These are phyloP conservation scores for Myotis pilosus DNA, from an alignment of 2,797 vertebrate genomes.

Conservation along the genomic window DNA sequence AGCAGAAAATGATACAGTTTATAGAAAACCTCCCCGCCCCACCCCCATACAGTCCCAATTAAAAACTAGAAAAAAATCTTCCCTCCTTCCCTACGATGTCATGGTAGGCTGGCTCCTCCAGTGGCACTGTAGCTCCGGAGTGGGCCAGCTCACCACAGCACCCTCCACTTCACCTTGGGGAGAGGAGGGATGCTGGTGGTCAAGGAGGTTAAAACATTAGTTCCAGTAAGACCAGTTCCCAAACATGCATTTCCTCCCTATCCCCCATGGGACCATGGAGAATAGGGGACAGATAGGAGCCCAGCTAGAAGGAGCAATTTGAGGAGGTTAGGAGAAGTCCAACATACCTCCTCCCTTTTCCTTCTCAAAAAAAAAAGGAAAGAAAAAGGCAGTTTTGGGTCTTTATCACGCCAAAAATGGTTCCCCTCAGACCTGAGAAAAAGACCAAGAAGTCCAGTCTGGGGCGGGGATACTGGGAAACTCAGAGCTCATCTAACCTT, in stretches of 20 bases:
- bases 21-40: conserved; percentile 74
- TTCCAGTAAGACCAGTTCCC: conserved; percentile 74
- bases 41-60: conserved; percentile 50
- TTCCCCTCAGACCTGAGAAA: conserved; percentile 78
- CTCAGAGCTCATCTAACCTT: conserved; percentile 50
- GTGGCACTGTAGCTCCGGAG: neutral
- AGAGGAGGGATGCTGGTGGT: conserved; percentile 66
- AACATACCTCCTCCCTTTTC: conserved; percentile 2
- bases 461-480: conserved; percentile 41
- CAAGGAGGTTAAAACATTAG: conserved; percentile 53
- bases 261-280: conserved; percentile 2
- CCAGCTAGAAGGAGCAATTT: conserved; percentile 19
- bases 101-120: conserved; percentile 23
- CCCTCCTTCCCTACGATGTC: conserved; percentile 58
- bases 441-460: conserved; percentile 63
- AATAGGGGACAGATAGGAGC: neutral
- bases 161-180: conserved; percentile 73
- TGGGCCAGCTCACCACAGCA: neutral
- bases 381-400: conserved; percentile 70
- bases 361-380: neutral
- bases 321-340: conserved; percentile 46
- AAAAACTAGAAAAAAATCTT: conserved; percentile 78
- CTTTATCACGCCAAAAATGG: conserved; percentile 68
- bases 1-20: conserved; percentile 77
- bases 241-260: conserved; percentile 66